These are phyloP conservation scores for Pasiphila rectangulata DNA, from an alignment of 2,888 invertebrate species.

Conservation along the genomic window DNA sequence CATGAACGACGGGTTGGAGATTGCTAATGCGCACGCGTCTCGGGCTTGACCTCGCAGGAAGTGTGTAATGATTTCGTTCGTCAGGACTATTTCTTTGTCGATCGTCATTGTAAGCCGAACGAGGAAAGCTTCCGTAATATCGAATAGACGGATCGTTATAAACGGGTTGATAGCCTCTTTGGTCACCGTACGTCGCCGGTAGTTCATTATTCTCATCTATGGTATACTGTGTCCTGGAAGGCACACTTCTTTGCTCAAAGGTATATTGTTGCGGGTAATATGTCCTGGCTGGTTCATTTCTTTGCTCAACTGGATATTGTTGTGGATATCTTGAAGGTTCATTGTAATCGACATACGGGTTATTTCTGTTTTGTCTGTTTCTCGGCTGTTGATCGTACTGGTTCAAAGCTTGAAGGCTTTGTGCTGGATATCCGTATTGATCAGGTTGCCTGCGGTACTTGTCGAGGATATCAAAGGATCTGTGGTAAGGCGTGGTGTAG, in stretches of 20 bases:
- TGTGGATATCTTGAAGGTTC: conserved; percentile 43
- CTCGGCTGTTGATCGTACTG: conserved; percentile 54
- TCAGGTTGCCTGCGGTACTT: conserved; percentile 63
- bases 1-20: conserved; percentile 62
- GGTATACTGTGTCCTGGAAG: conserved; percentile 26
- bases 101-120: conserved; percentile 42
- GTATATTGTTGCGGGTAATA: conserved; percentile 36
- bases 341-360: conserved; percentile 57
- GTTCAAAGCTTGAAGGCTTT: conserved; percentile 65
- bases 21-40: conserved; percentile 73
- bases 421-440: conserved; percentile 66
- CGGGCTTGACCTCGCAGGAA: conserved; percentile 58
- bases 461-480: conserved; percentile 64
- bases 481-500: conserved; percentile 62
- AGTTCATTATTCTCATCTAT: conserved; percentile 23
- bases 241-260: conserved; percentile 15
- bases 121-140: conserved; percentile 59
- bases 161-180: conserved; percentile 49
- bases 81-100: conserved; percentile 40
- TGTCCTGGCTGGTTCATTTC: conserved; percentile 43
- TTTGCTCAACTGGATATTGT: conserved; percentile 16
- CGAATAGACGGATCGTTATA: conserved; percentile 51
- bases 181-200: conserved; percentile 28
- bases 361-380: conserved; percentile 44
- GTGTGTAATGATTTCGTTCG: conserved; percentile 54